Base-by-base conservation (phyloP, 2,797 vertebrate species). In the Nannoperca obscura region DNA sequence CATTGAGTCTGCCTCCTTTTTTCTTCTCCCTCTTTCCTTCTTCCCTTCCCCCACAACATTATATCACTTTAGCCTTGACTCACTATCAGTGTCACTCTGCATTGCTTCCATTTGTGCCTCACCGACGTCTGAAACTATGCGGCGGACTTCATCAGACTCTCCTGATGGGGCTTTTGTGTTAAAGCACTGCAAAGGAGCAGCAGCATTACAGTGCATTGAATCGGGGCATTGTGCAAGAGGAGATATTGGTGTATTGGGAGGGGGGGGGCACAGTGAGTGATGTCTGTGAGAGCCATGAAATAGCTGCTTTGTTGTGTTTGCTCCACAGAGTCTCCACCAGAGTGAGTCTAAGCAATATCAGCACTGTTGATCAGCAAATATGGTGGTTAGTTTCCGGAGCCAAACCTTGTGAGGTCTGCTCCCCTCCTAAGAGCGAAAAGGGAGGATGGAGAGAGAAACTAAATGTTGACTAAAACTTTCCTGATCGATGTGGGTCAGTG, bases 21-120 rank as follows among this genome's bases (percentile, higher is more conserved):
- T 90, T 91, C 89, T 92, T 86, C 87, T 89, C 88, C 84, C 80
- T 85, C 80, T 86, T 88, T 91, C 87, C 78, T 67, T 91, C 82
- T 88, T 88, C 89, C 92, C 90, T 87, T 92, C 90, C 92, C 92
- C 92, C 91, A 88, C 91, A 65, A 77, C 86, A 90, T 91, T 90
- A 88, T 91, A 91, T 93, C 90, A 87, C 86, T 90, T 91, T 61
- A 86, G 86, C 83, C 83, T 89, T 80, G 89, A 88, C 86, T 90
- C 79, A 82, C 86, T 93, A 91, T 91, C 87, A 91, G 81, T 80
- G 79, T 89, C 76, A 75, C 75, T 78, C 71, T 67, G 73, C 83
- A 67, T 72, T 69, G 71, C 70, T 69, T 79, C 76, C 62, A 53
- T 76, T 76, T 67, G 80, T 75, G 72, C 60, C 78, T 71, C 30